Conservation (phyloP, 2,113 vertebrate genomes). For the Xenotilapia flavipinnis region DNA sequence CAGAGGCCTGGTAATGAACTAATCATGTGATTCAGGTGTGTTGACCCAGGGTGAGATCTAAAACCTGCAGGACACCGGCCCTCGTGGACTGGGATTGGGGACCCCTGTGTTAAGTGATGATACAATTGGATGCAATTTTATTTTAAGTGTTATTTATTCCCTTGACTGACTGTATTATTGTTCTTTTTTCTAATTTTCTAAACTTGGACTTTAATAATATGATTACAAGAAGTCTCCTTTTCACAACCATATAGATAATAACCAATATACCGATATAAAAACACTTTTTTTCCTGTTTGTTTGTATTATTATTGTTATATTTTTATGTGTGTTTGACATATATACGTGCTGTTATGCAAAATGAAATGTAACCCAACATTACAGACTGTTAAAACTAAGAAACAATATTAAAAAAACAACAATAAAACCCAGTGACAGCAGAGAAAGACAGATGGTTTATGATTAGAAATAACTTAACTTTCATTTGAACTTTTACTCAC, state of each 20-base stretch:
- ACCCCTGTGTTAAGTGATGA: background rate
- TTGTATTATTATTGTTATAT: background rate
- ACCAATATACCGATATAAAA: rapidly evolving
- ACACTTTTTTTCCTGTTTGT: background rate
- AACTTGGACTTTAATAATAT: background rate
- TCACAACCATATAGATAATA: background rate
- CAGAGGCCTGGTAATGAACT: background rate
- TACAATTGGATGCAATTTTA: background rate
- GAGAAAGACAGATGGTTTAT: background rate
- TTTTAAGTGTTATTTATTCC: background rate
- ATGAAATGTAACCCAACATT: background rate
- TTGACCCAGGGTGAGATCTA: too few species aligned
- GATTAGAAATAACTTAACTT: background rate
- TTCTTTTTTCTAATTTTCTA: background rate
- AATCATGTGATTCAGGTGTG: too few species aligned
- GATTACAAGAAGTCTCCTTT: background rate
- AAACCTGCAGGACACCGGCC: too few species aligned
- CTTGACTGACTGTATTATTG: background rate
- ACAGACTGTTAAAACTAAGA: background rate
- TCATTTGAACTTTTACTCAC: background rate
- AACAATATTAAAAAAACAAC: background rate
- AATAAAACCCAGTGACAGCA: rapidly evolving
- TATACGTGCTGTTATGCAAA: background rate
- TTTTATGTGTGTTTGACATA: background rate
- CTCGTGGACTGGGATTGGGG: too few species aligned